Evolutionary conservation across 2,888 invertebrate genomes (phyloP), one percentile per base, ranked within the genome.

Genomic region (Stictocephala bisonia): DNA sequence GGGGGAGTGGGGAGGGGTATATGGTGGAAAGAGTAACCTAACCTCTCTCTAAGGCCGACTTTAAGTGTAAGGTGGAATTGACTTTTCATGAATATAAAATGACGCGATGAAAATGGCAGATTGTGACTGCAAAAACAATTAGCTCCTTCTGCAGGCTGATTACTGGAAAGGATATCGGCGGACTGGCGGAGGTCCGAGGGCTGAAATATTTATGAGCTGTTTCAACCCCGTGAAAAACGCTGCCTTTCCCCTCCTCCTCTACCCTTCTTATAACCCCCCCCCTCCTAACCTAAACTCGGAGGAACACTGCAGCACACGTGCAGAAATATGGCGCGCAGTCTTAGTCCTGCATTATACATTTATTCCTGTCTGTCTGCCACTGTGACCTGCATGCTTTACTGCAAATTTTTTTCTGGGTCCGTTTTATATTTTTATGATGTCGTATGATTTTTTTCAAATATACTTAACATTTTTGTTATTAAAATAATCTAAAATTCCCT

Each of bases 121-220:
- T 15, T 26, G n/a, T n/a, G n/a, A n/a, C n/a, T n/a, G n/a, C 35
- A 35, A 26, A 24, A 56, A 70, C 56, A 70, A 41, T 53, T 56
- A 70, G 18, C 27, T 11, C 24, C 1, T 22, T 26, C 20, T 0
- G 29, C 64, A 18, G 64, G 64, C 18, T n/a, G 22, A 35, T 31
- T n/a, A n/a, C n/a, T n/a, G 64, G 20, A 18, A 27, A 58, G 71
- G 44, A 15, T 67, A 58, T 53, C 41, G 50, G 72, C 53, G 20
- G 53, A 44, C 44, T 66, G 31, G 22, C 48, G 40, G 64, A 29
- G 27, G 26, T 31, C 44, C 48, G 73, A 41, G 48, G 26, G 31
- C 51, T 73, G 73, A 69, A 73, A 73, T 73, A 73, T 73, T 73
- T 73, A 73, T 73, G 73, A 73, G 70, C 26, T 51, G 73, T 48